These are phyloP conservation scores for Allophyes oxyacanthae DNA, from an alignment of 2,888 invertebrate species.

Conservation along the genomic window DNA sequence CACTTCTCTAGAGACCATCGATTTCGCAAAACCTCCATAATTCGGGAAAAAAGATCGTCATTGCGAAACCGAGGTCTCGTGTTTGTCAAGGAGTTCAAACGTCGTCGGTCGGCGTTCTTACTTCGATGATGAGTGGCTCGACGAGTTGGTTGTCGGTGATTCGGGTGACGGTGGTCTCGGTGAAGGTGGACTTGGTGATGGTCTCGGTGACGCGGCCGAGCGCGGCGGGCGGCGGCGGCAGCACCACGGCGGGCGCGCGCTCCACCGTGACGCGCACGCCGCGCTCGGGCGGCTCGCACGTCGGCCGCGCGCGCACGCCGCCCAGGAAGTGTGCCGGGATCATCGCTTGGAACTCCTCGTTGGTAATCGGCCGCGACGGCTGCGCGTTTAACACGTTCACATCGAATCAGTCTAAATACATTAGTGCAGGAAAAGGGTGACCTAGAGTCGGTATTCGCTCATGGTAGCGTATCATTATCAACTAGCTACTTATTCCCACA, in stretches of 20 bases:
- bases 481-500: no score
- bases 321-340: constrained; percentile 96
- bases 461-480: constrained; percentile 48
- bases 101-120: constrained; percentile 76
- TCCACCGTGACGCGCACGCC: constrained; percentile 96
- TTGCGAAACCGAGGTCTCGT: constrained; percentile 30
- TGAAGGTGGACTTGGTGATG: constrained; percentile 98
- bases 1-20: constrained; percentile 21
- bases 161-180: constrained; percentile 98
- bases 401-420: constrained; percentile 72
- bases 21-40: constrained; percentile 25
- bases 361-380: constrained; percentile 95
- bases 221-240: constrained; percentile 95
- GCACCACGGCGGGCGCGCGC: constrained; percentile 91
- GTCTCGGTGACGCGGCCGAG: constrained; percentile 97
- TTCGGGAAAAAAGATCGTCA: constrained; percentile 2
- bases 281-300: constrained; percentile 72
- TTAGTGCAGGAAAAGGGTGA: constrained; percentile 33
- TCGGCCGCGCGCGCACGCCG: constrained; percentile 67
- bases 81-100: constrained; percentile 15
- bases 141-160: constrained; percentile 97
- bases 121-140: constrained; percentile 96
- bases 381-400: constrained; percentile 89
- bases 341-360: constrained; percentile 98
- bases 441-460: constrained; percentile 8